Evolutionary conservation across 2,888 invertebrate species (phyloP), one percentile per base, ranked within the genome.

Genomic region (Thymelicus sylvestris): DNA sequence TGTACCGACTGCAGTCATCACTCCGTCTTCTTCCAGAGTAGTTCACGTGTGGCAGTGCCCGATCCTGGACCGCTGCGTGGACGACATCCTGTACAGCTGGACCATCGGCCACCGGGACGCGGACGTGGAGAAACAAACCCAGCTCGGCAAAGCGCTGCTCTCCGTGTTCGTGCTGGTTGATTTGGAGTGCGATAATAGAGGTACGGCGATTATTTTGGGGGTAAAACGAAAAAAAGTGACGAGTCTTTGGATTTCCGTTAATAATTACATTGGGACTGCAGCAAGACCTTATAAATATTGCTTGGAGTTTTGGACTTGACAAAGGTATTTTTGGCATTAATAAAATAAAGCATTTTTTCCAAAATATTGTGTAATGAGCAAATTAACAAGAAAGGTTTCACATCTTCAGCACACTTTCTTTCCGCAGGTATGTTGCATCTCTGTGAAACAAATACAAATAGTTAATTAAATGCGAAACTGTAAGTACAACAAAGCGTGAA

Each of bases 31-130:
- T 81, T 80, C 0, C 82, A 92, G 92, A 67, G 89, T 93, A 76
- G 89, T 90, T 62, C 91, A 92, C 79, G 86, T 92, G 0, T 95
- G 95, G 95, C 93, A 93, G 76, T 95, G 95, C 74, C 89, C 94
- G 0, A 83, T 94, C 55, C 81, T 95, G 68, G 88, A 88, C 66
- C 81, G 92, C 0, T 94, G 95, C 64, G 91, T 95, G 55, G 87
- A 93, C 72, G 90, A 90, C 71, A 86, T 94, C 63, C 84, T 95
- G 38, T 88, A 87, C 81, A 92, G 91, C 79, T 95, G 95, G 95
- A 94, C 89, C 7, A 93, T 95, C 60, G 94, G 92, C 6, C 90
- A 93, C 75, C 82, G 87, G 1, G 90, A 91, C 67, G 91, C 88
- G 0, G 91, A 89, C 72, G 80, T 90, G 24, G 90, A 92, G 72